Conservation (phyloP, 2,113 vertebrate genomes). For the Heteronetta atricapilla region DNA sequence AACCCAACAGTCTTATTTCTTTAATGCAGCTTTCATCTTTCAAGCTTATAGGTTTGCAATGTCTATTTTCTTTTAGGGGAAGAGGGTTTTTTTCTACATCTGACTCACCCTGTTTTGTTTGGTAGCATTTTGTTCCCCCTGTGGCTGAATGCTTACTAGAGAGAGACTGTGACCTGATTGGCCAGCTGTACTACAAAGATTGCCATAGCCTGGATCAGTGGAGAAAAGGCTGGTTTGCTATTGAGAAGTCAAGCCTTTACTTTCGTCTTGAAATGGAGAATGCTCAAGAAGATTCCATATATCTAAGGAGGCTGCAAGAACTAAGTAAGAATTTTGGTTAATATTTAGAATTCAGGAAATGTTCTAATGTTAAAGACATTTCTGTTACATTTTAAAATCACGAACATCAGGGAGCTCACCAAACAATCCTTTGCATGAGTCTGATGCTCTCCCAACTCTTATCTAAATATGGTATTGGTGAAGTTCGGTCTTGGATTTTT, state of each 20-base stretch:
- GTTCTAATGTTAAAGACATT: background rate
- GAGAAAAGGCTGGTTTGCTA: slow-evolving; percentile 91
- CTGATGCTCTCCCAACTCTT: background rate
- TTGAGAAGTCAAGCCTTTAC: slow-evolving; percentile 85
- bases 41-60: background rate
- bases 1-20: background rate
- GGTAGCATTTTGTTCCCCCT: slow-evolving; percentile 88
- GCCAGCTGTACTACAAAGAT: slow-evolving; percentile 92
- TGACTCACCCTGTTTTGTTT: slow-evolving; percentile 64
- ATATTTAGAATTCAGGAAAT: background rate
- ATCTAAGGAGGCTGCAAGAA: slow-evolving; percentile 91
- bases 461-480: background rate
- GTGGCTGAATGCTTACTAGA: slow-evolving; percentile 82
- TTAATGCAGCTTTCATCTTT: background rate
- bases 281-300: slow-evolving; percentile 81
- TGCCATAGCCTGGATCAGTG: slow-evolving; percentile 91
- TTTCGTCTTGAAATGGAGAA: slow-evolving; percentile 82
- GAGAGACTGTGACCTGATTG: slow-evolving; percentile 86
- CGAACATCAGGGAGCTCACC: background rate
- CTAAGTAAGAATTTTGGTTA: slow-evolving; percentile 85
- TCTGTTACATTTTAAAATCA: background rate
- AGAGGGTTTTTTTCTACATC: background rate
- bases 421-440: background rate
- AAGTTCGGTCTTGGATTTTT: background rate
- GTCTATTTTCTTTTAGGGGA: background rate